Base-by-base conservation (phyloP, 1,140 invertebrate species). In the Gonioctena quinquepunctata region DNA sequence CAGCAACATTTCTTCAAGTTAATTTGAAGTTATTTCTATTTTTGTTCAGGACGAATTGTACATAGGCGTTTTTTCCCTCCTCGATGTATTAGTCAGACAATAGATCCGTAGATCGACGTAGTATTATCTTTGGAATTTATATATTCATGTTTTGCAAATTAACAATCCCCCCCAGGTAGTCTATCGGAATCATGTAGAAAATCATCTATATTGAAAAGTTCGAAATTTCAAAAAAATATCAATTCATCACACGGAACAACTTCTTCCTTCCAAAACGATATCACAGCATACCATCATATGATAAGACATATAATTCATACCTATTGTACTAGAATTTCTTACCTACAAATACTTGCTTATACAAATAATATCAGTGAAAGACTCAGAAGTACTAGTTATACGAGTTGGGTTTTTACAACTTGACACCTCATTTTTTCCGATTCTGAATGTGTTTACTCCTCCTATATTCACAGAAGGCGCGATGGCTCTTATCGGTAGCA, bases 261-360 rank as follows among this genome's bases (percentile, higher is more conserved):
- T 16, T 13, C n/a, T n/a, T n/a, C n/a, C 50, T 13, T 21, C 50
- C 16, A 52, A 16, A 52, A 13, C 50, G 7, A 52, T 52, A 16
- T 52, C n/a, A 52, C 50, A 52, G 16, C 19, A 52, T 52, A 52
- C 50, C 50, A 52, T 13, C 50, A 52, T 52, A 52, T 52, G 50
- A 52, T 52, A 7, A 52, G 50, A 52, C 50, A 52, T 16, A 52
- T 16, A 7, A 21, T 52, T 52, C 19, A 52, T 16, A 16, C 16
- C 50, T 16, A 52, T 7, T 13, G 50, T 52, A 52, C 16, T 52
- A 6, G 19, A 16, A 52, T 52, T 52, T 16, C n/a, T 7, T 16
- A 52, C 50, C 50, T 13, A 7, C 8, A 52, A 6, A 21, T 52
- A 7, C 50, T 7, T 13, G 50, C 50, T 52, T 18, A 21, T 16